Evolutionary conservation across 1,140 invertebrate species (phyloP).

Genomic region (Lithobius niger): DNA sequence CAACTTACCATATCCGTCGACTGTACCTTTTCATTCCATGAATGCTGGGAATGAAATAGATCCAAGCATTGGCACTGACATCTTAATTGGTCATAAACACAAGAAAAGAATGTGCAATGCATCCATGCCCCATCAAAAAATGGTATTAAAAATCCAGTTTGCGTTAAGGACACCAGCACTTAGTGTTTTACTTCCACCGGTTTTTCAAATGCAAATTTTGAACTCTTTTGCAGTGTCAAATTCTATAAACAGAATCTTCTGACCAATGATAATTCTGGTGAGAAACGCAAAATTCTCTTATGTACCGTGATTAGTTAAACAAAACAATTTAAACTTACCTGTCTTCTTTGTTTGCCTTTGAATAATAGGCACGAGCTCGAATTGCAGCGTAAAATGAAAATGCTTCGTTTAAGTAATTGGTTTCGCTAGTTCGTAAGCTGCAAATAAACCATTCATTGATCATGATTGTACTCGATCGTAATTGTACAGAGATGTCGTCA

Average conservation of each 20-base stretch:
- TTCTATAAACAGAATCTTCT: too few species aligned
- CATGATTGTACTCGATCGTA: background rate
- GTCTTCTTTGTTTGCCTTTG: constrained; percentile 82
- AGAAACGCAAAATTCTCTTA: too few species aligned
- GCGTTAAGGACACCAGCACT: too few species aligned
- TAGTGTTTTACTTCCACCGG: too few species aligned
- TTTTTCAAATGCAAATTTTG: too few species aligned
- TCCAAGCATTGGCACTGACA: background rate
- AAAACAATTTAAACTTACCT: constrained; percentile 36
- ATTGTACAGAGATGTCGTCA: too few species aligned
- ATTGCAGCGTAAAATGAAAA: constrained; percentile 95
- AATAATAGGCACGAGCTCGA: constrained; percentile 83
- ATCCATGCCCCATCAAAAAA: too few species aligned
- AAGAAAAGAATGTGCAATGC: too few species aligned
- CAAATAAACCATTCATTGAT: constrained; percentile 23
- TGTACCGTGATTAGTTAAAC: background rate
- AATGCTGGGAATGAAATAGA: constrained; percentile 1
- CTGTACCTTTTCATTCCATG: constrained; percentile 2
- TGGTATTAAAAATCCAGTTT: too few species aligned
- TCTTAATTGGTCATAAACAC: too few species aligned
- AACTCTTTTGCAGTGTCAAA: too few species aligned
- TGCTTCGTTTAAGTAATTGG: constrained; percentile 88
- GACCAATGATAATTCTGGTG: too few species aligned
- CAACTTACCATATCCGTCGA: constrained; percentile 1
- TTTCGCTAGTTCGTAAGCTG: constrained; percentile 86